Evolutionary conservation across 2,888 invertebrate species (phyloP).

Genomic region (Tachina grossa): DNA sequence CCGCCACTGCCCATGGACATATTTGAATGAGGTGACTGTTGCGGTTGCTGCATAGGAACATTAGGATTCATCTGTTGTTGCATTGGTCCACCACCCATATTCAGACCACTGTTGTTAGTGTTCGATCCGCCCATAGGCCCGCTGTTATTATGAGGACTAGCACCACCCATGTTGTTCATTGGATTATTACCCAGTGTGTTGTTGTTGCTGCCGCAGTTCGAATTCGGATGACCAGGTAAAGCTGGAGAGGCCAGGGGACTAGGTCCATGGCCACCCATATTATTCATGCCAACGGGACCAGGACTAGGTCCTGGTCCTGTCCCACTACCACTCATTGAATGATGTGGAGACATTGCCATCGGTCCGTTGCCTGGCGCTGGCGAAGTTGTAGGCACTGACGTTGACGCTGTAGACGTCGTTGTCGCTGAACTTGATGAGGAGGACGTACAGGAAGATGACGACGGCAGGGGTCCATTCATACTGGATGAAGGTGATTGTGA

Average conservation of each 20-base stretch:
- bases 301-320: constrained; percentile 78
- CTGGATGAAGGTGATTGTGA: constrained; percentile 76
- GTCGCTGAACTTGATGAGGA: constrained; percentile 73
- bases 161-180: constrained; percentile 73
- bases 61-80: constrained; percentile 82
- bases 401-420: constrained; percentile 76
- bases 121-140: constrained; percentile 77
- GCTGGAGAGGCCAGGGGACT: constrained; percentile 79
- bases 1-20: constrained; percentile 73
- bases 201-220: constrained; percentile 57
- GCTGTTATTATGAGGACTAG: constrained; percentile 75
- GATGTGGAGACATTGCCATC: constrained; percentile 84
- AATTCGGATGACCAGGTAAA: constrained; percentile 72
- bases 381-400: constrained; percentile 81
- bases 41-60: constrained; percentile 82
- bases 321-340: constrained; percentile 75
- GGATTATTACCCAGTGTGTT: constrained; percentile 66
- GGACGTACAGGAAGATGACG: constrained; percentile 74
- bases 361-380: constrained; percentile 76
- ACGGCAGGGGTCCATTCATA: constrained; percentile 85
- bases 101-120: constrained; percentile 71
- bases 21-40: constrained; percentile 75
- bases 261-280: constrained; percentile 73
- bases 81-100: constrained; percentile 75
- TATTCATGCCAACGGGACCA: constrained; percentile 74